Conservation (phyloP, 2,888 invertebrate genomes). For the Tethea ocularis region DNA sequence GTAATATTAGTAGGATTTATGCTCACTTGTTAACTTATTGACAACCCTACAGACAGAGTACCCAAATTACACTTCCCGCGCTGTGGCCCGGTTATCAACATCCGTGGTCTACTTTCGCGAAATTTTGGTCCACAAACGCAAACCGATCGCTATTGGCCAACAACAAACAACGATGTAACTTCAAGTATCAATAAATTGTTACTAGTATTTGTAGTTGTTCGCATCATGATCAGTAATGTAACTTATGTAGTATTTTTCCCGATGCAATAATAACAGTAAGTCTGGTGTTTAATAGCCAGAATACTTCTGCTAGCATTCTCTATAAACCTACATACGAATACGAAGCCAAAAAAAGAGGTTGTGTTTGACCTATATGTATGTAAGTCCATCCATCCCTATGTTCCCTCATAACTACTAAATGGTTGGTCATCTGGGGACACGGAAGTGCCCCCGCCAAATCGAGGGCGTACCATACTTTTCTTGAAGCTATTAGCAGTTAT, state of each 20-base stretch:
- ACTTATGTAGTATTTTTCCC: background rate
- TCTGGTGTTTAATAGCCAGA: background rate
- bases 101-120: slow-evolving; percentile 41
- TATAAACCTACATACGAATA: too few relatives aligned
- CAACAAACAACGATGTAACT: background rate
- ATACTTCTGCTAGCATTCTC: too few relatives aligned
- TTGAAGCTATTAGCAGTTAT: too few relatives aligned
- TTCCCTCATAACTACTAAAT: too few relatives aligned
- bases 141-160: background rate
- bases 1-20: too few relatives aligned
- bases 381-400: too few relatives aligned
- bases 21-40: too few relatives aligned
- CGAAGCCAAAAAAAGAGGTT: too few relatives aligned
- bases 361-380: too few relatives aligned
- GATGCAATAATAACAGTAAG: background rate
- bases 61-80: slow-evolving; percentile 34
- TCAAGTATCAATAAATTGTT: background rate
- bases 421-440: too few relatives aligned
- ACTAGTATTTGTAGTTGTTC: background rate
- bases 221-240: slow-evolving; percentile 14
- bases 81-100: slow-evolving; percentile 35
- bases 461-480: too few relatives aligned
- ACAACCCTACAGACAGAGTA: slow-evolving; percentile 11
- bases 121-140: background rate
- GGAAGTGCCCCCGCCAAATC: too few relatives aligned